Conservation (phyloP, 2,888 invertebrate species). For the Pandemis heparana region DNA sequence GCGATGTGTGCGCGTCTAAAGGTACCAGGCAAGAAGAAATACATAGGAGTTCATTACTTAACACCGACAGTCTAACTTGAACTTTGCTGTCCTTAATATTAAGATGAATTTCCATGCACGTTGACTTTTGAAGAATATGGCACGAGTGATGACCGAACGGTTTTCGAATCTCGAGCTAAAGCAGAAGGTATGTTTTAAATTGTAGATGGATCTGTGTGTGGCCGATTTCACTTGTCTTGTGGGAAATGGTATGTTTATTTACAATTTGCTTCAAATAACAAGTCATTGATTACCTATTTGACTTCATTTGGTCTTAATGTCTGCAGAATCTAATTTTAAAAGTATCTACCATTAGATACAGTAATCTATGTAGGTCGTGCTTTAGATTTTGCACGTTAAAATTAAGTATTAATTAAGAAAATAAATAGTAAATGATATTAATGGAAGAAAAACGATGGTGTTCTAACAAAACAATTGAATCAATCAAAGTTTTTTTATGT, state of each 20-base stretch:
- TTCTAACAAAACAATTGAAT: no score
- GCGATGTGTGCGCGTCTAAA: slow-evolving; percentile 72
- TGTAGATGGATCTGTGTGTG: slow-evolving; percentile 18
- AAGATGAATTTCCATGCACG: slow-evolving; percentile 43
- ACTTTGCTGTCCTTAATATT: slow-evolving; percentile 26
- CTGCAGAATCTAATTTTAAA: no score
- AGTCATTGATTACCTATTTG: not conserved
- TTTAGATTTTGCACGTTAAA: no score
- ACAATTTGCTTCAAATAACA: not conserved
- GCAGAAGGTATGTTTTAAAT: not conserved
- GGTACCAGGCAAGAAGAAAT: slow-evolving; percentile 75
- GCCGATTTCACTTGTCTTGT: slow-evolving; percentile 28
- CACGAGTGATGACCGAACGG: slow-evolving; percentile 3
- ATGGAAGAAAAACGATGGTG: no score
- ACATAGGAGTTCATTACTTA: slow-evolving; percentile 51
- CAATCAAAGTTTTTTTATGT: no score
- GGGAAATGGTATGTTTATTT: slow-evolving; percentile 21
- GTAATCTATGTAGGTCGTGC: no score
- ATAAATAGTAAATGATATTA: no score
- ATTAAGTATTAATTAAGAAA: no score
- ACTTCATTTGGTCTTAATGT: not conserved
- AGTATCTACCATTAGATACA: no score
- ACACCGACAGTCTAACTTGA: slow-evolving; percentile 36
- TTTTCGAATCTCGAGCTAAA: slow-evolving; percentile 6
- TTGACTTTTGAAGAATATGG: not conserved